Conservation (phyloP, 1,140 invertebrate species). For the Pollicipes pollicipes region DNA sequence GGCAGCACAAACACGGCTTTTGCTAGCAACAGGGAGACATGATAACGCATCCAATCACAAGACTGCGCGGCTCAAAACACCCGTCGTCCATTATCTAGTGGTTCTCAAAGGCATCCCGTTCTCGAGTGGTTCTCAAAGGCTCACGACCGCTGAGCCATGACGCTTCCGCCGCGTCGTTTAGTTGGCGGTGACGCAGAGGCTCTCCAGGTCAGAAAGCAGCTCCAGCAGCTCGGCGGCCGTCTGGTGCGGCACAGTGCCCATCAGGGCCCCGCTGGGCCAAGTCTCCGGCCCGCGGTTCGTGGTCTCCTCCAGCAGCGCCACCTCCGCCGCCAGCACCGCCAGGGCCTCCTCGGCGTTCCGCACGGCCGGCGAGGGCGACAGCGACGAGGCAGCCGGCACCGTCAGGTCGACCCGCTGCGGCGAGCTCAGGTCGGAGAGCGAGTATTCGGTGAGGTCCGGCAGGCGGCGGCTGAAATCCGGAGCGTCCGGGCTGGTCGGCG, state of each 20-base stretch:
- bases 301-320: slow-evolving; percentile 51
- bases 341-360: not conserved
- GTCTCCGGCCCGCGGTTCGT: slow-evolving; percentile 78
- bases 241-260: slow-evolving; percentile 40
- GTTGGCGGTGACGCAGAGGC: slow-evolving; percentile 61
- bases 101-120: too few relatives aligned
- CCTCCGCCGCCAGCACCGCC: slow-evolving; percentile 48
- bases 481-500: not conserved
- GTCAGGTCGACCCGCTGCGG: not conserved
- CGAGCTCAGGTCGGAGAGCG: not conserved
- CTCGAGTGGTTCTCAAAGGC: too few relatives aligned
- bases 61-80: too few relatives aligned
- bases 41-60: too few relatives aligned
- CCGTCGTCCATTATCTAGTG: too few relatives aligned
- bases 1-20: too few relatives aligned
- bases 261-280: slow-evolving; percentile 87
- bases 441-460: not conserved
- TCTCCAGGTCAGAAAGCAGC: not conserved
- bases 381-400: too few relatives aligned
- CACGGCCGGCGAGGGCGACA: not conserved
- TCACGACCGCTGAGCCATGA: too few relatives aligned
- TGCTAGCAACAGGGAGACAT: too few relatives aligned
- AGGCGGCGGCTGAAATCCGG: not conserved
- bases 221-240: not conserved
- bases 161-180: too few relatives aligned